Evolutionary conservation across 2,797 vertebrate genomes (phyloP), one percentile per base, ranked within the genome.

Genomic region (Cephalopachus bancanus): DNA sequence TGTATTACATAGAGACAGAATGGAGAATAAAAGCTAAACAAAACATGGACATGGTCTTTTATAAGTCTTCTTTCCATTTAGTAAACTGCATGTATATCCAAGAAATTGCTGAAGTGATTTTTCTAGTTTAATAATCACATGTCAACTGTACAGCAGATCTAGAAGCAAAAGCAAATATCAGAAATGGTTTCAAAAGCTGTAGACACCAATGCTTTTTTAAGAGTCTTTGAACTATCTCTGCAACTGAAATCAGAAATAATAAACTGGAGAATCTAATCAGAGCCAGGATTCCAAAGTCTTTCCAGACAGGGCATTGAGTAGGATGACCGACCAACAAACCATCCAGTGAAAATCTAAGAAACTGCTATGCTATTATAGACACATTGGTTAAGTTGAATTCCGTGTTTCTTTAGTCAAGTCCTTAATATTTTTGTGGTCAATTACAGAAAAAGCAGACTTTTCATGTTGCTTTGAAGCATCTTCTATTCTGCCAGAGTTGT

Each of bases 131-230:
- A 93, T 20, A 44, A 72, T 94, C 57, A 89, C 5, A 11, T 84
- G 67, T 53, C 33, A 95, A 22, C 53, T 74, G 16, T n/a, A 49
- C 12, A 10, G 65, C 16, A 80, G 24, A 90, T 55, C 16, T 15
- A 89, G 64, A 97, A 97, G 93, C 86, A 86, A 93, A 85, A 9
- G 14, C 62, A 67, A 67, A 71, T 3, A 85, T 92, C 53, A 95
- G 37, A 90, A 94, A 71, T 57, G 14, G 26, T 83, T 95, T 93
- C 55, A 55, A 22, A 84, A 96, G 20, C 24, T 89, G 28, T 0
- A 96, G 62, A 67, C 3, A 78, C 24, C 33, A 78, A 69, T 51
- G 55, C 88, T 64, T 84, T 62, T 44, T 64, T 96, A 62, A 83
- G 55, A 1, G 80, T 94, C 79, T 91, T 64, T 93, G 20, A 95